Evolutionary conservation across 2,888 invertebrate species (phyloP).

Genomic region (Priapulus caudatus): DNA sequence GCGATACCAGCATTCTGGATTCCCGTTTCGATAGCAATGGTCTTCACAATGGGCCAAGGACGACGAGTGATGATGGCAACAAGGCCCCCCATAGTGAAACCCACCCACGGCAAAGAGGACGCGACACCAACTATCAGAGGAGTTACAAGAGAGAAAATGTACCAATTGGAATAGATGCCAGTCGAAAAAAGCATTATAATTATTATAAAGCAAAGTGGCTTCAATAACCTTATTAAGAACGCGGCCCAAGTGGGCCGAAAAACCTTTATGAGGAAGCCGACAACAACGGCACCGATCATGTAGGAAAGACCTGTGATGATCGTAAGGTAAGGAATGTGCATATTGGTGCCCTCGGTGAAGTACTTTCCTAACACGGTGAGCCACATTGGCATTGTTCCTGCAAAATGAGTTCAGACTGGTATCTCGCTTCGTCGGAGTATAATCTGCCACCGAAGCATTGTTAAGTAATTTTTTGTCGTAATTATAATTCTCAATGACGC

Average conservation of each 20-base stretch:
- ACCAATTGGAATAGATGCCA: conserved; percentile 40
- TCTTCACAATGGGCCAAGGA: conserved; percentile 18
- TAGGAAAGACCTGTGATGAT: conserved; percentile 39
- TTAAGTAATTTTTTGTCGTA: too few species aligned
- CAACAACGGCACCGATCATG: conserved; percentile 40
- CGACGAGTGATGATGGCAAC: not conserved
- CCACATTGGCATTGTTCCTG: conserved; percentile 45
- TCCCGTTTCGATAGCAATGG: conserved; percentile 38
- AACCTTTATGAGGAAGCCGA: conserved; percentile 40
- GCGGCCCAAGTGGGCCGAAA: conserved; percentile 20
- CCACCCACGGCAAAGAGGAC: not conserved
- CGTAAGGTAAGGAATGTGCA: conserved; percentile 38
- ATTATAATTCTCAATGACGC: too few species aligned
- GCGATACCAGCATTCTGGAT: conserved; percentile 41
- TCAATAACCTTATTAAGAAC: conserved; percentile 18
- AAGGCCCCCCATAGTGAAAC: not conserved
- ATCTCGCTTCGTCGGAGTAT: too few species aligned
- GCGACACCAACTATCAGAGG: not conserved
- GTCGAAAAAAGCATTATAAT: conserved; percentile 39
- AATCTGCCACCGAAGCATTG: too few species aligned
- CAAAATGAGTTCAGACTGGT: too few species aligned
- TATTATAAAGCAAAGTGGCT: conserved; percentile 39
- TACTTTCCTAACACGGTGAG: conserved; percentile 40
- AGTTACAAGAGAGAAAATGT: conserved; percentile 40
- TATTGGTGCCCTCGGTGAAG: conserved; percentile 26